Conservation (phyloP, 2,888 invertebrate species). For the Incurvaria masculella region DNA sequence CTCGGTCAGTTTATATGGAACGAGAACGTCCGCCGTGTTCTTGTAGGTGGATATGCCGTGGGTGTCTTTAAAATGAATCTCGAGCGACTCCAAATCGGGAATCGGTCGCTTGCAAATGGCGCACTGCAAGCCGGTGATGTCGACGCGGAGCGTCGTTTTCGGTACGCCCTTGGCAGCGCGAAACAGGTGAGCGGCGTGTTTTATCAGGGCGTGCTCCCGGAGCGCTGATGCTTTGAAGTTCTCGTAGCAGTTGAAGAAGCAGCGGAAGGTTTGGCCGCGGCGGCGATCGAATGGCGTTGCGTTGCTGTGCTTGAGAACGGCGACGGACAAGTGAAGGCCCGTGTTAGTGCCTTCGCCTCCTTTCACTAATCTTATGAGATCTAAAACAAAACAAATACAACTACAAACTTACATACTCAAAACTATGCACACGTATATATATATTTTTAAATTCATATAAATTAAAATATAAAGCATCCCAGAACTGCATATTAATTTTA, state of each 20-base stretch:
- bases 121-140: constrained; percentile 40
- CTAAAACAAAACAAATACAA: too few species aligned
- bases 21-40: constrained; percentile 28
- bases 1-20: background rate
- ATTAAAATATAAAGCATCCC: too few species aligned
- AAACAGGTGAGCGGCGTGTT: constrained; percentile 21
- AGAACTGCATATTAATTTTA: too few species aligned
- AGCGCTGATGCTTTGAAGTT: constrained; percentile 32
- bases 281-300: constrained; percentile 47
- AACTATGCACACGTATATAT: too few species aligned
- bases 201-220: constrained; percentile 34
- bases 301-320: constrained; percentile 36
- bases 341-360: too few species aligned
- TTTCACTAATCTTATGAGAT: too few species aligned
- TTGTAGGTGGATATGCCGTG: constrained; percentile 40
- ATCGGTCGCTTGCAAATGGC: constrained; percentile 33
- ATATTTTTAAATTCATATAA: too few species aligned
- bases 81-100: constrained; percentile 37
- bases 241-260: constrained; percentile 38
- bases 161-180: constrained; percentile 13
- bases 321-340: background rate
- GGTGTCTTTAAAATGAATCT: constrained; percentile 33
- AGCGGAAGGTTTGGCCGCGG: constrained; percentile 38
- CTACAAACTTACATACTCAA: too few species aligned
- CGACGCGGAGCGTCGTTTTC: constrained; percentile 43